Percentiles rank a stretch among this genome's conserved stretches.
Evolutionary conservation across 2,113 vertebrate genomes (phyloP).

Genomic region (Butorides virescens): DNA sequence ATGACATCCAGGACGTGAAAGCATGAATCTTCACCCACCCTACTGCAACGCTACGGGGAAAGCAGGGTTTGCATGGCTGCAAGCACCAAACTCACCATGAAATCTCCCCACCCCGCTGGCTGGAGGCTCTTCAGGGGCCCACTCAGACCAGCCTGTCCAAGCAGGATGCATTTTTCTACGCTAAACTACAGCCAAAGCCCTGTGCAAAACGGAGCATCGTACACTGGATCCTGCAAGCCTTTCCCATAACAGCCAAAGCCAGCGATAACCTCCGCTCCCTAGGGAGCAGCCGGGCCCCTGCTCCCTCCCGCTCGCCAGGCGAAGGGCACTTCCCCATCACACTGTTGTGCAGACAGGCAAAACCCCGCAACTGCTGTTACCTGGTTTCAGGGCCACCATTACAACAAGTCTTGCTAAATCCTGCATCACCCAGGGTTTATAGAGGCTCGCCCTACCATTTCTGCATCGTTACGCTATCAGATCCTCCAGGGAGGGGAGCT

Average conservation of each 20-base stretch:
- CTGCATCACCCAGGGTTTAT: not conserved
- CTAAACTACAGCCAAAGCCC: not conserved
- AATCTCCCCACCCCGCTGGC: accelerated
- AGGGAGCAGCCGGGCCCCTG: accelerated
- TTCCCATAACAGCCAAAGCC: not conserved
- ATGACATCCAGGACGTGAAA: not conserved
- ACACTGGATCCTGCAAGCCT: not conserved
- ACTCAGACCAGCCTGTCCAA: accelerated
- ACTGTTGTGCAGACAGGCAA: too few relatives aligned
- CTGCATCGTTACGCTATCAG: accelerated
- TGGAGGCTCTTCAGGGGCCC: not conserved
- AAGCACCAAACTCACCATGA: accelerated
- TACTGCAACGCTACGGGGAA: accelerated
- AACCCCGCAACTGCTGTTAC: not conserved
- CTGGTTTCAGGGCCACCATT: not conserved
- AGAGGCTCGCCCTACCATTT: accelerated
- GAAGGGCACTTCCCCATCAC: not conserved
- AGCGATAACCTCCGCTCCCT: not conserved
- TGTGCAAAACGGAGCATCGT: accelerated
- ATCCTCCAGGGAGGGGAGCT: not conserved
- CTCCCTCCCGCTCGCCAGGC: accelerated
- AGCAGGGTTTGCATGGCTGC: not conserved
- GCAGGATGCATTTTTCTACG: not conserved
- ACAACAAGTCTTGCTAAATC: not conserved
- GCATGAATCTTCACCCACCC: not conserved